Evolutionary conservation across 2,888 invertebrate genomes (phyloP).

Genomic region (Gerris lacustris): DNA sequence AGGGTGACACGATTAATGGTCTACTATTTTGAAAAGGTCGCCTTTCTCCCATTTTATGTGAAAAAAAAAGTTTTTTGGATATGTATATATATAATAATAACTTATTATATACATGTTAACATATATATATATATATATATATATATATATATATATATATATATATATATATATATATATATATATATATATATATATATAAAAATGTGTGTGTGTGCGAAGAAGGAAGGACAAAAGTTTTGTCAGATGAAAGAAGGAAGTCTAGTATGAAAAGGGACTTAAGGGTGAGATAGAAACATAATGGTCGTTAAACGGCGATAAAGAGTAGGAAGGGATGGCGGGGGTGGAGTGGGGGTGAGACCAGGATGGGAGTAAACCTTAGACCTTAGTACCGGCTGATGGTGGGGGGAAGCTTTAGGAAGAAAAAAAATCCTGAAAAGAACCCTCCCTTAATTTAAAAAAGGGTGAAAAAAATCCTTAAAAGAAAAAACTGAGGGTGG

Average conservation of each 20-base stretch:
- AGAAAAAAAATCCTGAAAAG: neutral
- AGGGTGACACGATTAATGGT: neutral
- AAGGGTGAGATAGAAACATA: conserved; percentile 6
- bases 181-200: no score
- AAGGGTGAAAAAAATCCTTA: no score
- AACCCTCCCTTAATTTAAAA: neutral
- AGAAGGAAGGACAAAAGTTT: no score
- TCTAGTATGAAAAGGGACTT: neutral
- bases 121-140: no score
- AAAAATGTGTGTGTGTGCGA: no score
- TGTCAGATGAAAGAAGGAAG: no score
- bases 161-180: no score
- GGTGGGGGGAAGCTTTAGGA: neutral
- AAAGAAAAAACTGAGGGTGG: neutral
- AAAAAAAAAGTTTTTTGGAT: neutral
- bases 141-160: no score
- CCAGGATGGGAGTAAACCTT: neutral
- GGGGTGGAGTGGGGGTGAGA: conserved; percentile 1
- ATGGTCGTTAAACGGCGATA: conserved; percentile 6
- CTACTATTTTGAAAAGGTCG: neutral
- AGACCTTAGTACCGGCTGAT: neutral
- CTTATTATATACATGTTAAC: no score
- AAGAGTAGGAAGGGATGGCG: neutral
- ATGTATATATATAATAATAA: no score
- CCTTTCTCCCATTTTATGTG: no score